Percentiles rank a stretch among this genome's conserved stretches.
Conservation (phyloP, 2,888 invertebrate species). For the Byasa hedistus region DNA sequence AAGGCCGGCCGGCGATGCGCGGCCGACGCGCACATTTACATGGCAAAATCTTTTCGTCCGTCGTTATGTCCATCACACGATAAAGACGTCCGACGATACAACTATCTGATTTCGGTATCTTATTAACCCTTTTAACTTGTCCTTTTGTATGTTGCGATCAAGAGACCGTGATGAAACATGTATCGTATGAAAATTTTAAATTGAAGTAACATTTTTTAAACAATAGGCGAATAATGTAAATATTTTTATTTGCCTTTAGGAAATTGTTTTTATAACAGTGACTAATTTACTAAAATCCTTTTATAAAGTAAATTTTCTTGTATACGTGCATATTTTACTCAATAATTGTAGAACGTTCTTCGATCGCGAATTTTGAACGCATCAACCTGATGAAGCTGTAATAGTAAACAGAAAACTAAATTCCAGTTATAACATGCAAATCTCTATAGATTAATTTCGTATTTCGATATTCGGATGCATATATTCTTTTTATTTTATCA, state of each 20-base stretch:
- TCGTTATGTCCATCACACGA: slow-evolving; percentile 56
- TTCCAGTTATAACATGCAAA: no score
- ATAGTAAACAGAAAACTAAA: no score
- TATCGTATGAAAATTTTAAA: slow-evolving; percentile 6
- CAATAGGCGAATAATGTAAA: neutral
- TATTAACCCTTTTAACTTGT: slow-evolving; percentile 51
- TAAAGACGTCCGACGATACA: slow-evolving; percentile 63
- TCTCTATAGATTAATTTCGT: no score
- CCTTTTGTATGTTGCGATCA: slow-evolving; percentile 36
- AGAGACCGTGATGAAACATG: slow-evolving; percentile 35
- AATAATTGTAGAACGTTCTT: no score
- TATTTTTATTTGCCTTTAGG: neutral
- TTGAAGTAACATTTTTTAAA: slow-evolving; percentile 25
- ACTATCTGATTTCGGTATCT: slow-evolving; percentile 73
- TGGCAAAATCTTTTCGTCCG: slow-evolving; percentile 64
- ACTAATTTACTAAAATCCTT: no score
- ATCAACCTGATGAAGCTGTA: no score
- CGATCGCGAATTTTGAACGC: no score
- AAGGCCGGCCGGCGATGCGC: slow-evolving; percentile 31
- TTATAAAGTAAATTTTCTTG: no score
- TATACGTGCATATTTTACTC: no score
- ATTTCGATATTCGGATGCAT: no score
- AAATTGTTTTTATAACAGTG: neutral
- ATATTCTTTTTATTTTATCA: no score
- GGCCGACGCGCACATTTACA: slow-evolving; percentile 67